Percentiles rank a stretch among this genome's conserved stretches.
These are phyloP conservation scores for Serinus canaria DNA, from an alignment of 2,113 vertebrate species.

Conservation along the genomic window DNA sequence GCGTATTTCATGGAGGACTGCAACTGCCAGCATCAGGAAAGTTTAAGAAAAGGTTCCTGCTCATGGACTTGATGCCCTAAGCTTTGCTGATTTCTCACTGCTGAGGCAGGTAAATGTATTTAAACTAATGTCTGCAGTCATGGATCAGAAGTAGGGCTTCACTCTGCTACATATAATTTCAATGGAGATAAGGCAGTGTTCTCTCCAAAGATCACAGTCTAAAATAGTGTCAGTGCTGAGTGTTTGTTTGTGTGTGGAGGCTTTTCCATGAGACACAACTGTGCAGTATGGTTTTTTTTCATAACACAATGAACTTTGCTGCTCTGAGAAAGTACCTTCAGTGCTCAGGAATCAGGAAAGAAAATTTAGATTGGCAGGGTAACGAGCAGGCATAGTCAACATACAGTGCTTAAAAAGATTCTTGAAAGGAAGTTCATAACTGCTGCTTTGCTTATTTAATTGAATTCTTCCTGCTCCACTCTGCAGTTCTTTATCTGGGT, in stretches of 20 bases:
- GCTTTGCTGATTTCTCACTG: not conserved
- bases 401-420: not conserved
- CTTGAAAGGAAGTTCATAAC: not conserved
- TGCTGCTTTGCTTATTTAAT: not conserved
- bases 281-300: not conserved
- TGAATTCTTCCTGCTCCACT: not conserved
- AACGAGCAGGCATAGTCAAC: not conserved
- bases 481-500: not conserved
- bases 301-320: not conserved
- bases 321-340: not conserved
- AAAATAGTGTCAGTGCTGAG: not conserved
- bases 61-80: not conserved
- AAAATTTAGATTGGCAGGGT: not conserved
- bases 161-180: not conserved
- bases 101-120: not conserved
- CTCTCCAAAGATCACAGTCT: not conserved
- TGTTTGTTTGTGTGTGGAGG: not conserved
- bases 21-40: not conserved
- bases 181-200: not conserved
- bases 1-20: not conserved
- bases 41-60: not conserved
- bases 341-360: not conserved
- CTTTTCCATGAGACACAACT: not conserved
- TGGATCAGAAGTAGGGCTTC: not conserved
- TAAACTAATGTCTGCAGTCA: not conserved